phyloP scores from a whole-genome alignment of 2,888 invertebrate genomes.

The Eupithecia exiguata region DNA sequence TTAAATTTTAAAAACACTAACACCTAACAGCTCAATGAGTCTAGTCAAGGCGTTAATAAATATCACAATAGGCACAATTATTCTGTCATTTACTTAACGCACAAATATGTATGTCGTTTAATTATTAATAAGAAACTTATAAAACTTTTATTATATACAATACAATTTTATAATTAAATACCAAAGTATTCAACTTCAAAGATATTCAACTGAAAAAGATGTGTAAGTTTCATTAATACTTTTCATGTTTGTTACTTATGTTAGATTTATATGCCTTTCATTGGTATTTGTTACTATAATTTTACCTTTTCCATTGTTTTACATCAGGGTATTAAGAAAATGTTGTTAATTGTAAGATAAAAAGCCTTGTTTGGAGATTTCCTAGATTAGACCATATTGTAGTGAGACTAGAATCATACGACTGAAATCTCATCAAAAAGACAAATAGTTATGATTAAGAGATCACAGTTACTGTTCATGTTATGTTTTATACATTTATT shows the following conservation, averaged over 20 bases:
- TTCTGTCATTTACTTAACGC: constrained; percentile 33
- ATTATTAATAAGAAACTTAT: constrained; percentile 8
- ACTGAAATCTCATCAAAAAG: constrained; percentile 42
- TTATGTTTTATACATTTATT: constrained; percentile 32
- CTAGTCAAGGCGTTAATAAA: constrained; percentile 59
- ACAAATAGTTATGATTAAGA: constrained; percentile 33
- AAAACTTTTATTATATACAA: background rate
- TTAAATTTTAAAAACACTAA: background rate
- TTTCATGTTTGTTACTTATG: background rate
- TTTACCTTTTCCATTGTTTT: constrained; percentile 32
- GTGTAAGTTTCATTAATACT: background rate
- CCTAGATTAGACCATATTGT: constrained; percentile 44
- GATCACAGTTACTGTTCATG: constrained; percentile 26
- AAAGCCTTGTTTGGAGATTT: constrained; percentile 40
- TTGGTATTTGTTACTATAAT: constrained; percentile 9
- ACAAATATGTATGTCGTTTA: constrained; percentile 16
- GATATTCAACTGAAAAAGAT: background rate
- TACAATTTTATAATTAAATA: background rate
- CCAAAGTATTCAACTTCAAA: background rate
- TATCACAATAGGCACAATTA: constrained; percentile 51
- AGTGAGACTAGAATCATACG: constrained; percentile 39
- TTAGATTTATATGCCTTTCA: constrained; percentile 14
- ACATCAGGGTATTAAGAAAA: constrained; percentile 38
- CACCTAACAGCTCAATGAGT: constrained; percentile 51
- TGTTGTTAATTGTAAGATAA: constrained; percentile 37